Percentiles rank a stretch among this genome's conserved stretches.
phyloP scores from a whole-genome alignment of 1,140 invertebrate species.

The Potamilus streckersoni region DNA sequence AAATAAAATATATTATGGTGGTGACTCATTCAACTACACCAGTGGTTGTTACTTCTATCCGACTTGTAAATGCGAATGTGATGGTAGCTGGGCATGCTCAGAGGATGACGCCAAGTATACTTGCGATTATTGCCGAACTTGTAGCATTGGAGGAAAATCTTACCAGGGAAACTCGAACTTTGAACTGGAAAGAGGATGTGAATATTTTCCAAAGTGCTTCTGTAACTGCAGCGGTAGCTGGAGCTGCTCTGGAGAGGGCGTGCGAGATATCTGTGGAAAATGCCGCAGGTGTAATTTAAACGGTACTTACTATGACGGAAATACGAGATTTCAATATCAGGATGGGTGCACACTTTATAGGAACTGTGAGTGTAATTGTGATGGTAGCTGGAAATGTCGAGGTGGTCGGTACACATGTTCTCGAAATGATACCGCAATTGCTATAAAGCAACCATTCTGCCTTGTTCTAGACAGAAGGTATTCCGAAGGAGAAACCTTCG shows the following conservation, averaged over 20 bases:
- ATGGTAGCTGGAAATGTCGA: slow-evolving; percentile 17
- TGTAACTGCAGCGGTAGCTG: slow-evolving; percentile 40
- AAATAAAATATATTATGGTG: neutral
- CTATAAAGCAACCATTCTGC: no score
- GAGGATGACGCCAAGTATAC: slow-evolving; percentile 32
- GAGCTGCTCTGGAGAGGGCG: slow-evolving; percentile 17
- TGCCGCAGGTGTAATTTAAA: slow-evolving; percentile 34
- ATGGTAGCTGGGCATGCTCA: slow-evolving; percentile 50
- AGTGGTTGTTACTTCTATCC: slow-evolving; percentile 38
- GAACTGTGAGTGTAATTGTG: slow-evolving; percentile 17
- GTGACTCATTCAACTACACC: slow-evolving; percentile 21
- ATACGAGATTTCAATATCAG: slow-evolving; percentile 7
- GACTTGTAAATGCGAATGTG: slow-evolving; percentile 48
- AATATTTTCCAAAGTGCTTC: slow-evolving; percentile 32
- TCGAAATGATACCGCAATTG: no score
- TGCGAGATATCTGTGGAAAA: slow-evolving; percentile 30
- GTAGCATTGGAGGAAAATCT: slow-evolving; percentile 20
- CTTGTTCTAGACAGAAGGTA: no score
- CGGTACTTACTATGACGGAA: slow-evolving; percentile 13
- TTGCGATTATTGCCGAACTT: slow-evolving; percentile 24
- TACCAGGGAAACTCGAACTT: slow-evolving; percentile 34
- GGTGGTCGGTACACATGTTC: slow-evolving; percentile 23
- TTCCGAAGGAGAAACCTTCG: neutral
- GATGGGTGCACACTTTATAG: slow-evolving; percentile 21
- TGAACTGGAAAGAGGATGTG: slow-evolving; percentile 32